Base-by-base conservation (phyloP, 2,888 invertebrate genomes). In the Sipunculus nudus region DNA sequence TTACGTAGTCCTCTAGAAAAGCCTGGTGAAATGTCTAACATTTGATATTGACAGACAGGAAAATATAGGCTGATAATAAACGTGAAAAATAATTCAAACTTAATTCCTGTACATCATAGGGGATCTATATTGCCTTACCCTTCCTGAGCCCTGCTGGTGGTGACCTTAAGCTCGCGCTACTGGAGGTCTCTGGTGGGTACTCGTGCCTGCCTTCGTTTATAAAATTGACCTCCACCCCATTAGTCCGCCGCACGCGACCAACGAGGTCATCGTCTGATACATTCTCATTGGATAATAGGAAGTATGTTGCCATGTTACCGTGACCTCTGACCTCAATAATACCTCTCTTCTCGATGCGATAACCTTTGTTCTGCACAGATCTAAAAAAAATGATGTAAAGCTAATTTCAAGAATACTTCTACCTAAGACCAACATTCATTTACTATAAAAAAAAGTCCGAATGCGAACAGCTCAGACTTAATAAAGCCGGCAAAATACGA, bases 331-430 rank as follows among this genome's bases (percentile, higher is more conserved):
- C 52, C 26, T 75, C 75, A 16, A 73, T 68, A 29, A 65, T 54
- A 3, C 75, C 76, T 23, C 76, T 66, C n/a, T 67, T 68, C 59
- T 73, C 70, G 26, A 75, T 60, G 3, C 47, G 32, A 46, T 67
- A 76, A 5, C 67, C 65, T 52, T 71, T 68, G 10, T 63, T 59
- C 47, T 63, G 49, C 19, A 76, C 53, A 4, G 60, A 48, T 38
- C 75, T 76, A 48, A 10, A 62, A 65, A 13, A 23, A 8, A 46
- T n/a, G 16, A 29, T 16, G 3, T 19, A 16, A 49, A 40, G 16
- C 29, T n/a, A 6, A 29, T 29, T 3, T 4, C n/a, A n/a, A 23
- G 16, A 6, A 31, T 6, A 19, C 29, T 3, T 6, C 16, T 49
- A 29, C 16, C 25, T n/a, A n/a, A n/a, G n/a, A n/a, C n/a, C n/a